Evolutionary conservation across 2,797 vertebrate species (phyloP).

Genomic region (Prionace glauca): DNA sequence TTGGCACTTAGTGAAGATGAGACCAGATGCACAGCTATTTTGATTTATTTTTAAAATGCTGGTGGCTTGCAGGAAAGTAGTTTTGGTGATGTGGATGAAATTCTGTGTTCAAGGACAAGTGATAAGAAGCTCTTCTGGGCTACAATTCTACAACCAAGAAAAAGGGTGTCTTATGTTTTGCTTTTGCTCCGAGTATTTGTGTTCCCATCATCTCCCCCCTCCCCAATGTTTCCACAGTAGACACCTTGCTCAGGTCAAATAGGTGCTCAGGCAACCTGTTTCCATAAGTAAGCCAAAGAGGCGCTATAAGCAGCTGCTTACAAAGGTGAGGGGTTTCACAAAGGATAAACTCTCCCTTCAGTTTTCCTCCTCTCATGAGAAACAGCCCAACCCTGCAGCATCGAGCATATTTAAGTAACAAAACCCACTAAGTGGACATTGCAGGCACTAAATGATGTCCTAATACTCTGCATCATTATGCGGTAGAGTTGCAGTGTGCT

Average conservation of each 20-base stretch:
- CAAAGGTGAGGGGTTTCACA: background rate
- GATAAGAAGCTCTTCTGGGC: background rate
- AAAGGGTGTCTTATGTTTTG: background rate
- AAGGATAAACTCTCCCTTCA: background rate
- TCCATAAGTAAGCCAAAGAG: background rate
- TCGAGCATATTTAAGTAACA: background rate
- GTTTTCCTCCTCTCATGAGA: background rate
- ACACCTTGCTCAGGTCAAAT: too few relatives aligned
- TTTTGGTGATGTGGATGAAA: background rate
- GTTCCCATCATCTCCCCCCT: too few relatives aligned
- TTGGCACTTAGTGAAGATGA: background rate
- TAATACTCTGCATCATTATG: background rate
- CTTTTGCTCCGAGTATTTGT: background rate
- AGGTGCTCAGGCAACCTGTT: background rate
- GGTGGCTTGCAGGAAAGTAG: background rate
- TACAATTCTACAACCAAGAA: background rate
- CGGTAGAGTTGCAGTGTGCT: background rate
- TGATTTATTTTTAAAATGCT: slow-evolving; percentile 23
- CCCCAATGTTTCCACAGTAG: background rate
- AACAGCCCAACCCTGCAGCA: background rate
- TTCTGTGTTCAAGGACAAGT: background rate
- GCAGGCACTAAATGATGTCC: background rate
- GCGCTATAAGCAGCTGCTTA: background rate
- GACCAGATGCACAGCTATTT: slow-evolving; percentile 21
- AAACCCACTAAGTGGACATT: background rate